Base-by-base conservation (phyloP, 2,888 invertebrate species). In the Doris montereyensis region DNA sequence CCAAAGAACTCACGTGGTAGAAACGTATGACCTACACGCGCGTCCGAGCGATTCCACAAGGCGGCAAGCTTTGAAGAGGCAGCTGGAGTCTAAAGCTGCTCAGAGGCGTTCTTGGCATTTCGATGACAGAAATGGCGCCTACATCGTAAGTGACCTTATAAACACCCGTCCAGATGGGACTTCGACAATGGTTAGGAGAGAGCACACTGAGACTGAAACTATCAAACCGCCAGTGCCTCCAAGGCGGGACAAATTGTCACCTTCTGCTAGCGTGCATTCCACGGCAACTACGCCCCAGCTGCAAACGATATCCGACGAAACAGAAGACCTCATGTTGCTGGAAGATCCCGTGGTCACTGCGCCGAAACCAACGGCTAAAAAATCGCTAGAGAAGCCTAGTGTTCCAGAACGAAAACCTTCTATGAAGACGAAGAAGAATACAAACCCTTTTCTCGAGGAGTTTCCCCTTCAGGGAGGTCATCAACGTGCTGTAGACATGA, bases 91-190 rank as follows among this genome's bases (percentile, higher is more conserved):
- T 17, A 79, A 35, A 34, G 67, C 76, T 21, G 76, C 79, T 10
- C 79, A 79, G 34, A 57, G 79, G 21, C 76, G 79, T 2, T 79
- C 79, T 1, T 79, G 79, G 79, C 79, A 79, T 41, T 79, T 79
- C 60, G 79, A 79, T 70, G 79, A 79, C 60, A 41, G 76, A 30
- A 76, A 41, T 13, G 76, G 71, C 0, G 79, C 79, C 13, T 76
- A 76, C 65, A 24, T 71, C 17, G 76, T 76, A 10, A 76, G 60
- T 41, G 79, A 79, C 8, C 76, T 79, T 21, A 76, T 76, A 32
- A 76, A 79, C 24, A 67, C 26, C 21, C 17, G 68, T 34, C 70
- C 70, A 8, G 60, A 60, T 10, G 4, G 41, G 3, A 21, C 60
- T 52, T n/a, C n/a, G n/a, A n/a, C 67, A 13, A n/a, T 60, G 32